These are phyloP conservation scores for Blera fallax DNA, from an alignment of 2,888 invertebrate species.

Conservation along the genomic window DNA sequence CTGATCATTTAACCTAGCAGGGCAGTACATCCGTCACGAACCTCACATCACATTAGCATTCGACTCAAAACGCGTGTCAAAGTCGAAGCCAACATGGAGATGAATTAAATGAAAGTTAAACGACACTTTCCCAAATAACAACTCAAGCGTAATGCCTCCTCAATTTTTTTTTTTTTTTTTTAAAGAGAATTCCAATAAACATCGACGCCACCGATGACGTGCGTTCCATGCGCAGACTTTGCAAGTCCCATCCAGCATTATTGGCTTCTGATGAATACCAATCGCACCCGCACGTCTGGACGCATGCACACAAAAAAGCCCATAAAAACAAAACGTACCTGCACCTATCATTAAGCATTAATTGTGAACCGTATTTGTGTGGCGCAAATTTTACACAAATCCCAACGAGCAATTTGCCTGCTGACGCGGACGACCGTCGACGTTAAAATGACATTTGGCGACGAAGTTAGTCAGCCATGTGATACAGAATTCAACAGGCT, in stretches of 20 bases:
- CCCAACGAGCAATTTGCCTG: constrained; percentile 19
- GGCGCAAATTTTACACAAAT: constrained; percentile 37
- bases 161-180: constrained; percentile 3
- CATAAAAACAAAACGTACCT: constrained; percentile 14
- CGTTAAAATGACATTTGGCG: constrained; percentile 48
- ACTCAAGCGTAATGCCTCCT: constrained; percentile 60
- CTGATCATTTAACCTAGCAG: not conserved
- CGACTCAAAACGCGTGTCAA: constrained; percentile 26
- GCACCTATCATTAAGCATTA: constrained; percentile 60
- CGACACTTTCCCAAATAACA: constrained; percentile 71
- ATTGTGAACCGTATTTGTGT: constrained; percentile 35
- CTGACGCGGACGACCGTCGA: constrained; percentile 14
- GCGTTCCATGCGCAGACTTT: constrained; percentile 26
- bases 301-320: not conserved
- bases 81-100: constrained; percentile 19
- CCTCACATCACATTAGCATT: constrained; percentile 35
- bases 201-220: constrained; percentile 47
- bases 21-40: not conserved
- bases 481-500: not conserved
- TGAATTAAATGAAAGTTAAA: constrained; percentile 66
- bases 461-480: constrained; percentile 33
- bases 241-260: constrained; percentile 25
- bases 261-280: constrained; percentile 42
- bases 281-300: constrained; percentile 41
- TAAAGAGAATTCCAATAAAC: constrained; percentile 31